A percentile compares a stretch with the other conserved stretches of the same genome.
Evolutionary conservation across 2,888 invertebrate species (phyloP).

Genomic region (Trissonchulus sp.): DNA sequence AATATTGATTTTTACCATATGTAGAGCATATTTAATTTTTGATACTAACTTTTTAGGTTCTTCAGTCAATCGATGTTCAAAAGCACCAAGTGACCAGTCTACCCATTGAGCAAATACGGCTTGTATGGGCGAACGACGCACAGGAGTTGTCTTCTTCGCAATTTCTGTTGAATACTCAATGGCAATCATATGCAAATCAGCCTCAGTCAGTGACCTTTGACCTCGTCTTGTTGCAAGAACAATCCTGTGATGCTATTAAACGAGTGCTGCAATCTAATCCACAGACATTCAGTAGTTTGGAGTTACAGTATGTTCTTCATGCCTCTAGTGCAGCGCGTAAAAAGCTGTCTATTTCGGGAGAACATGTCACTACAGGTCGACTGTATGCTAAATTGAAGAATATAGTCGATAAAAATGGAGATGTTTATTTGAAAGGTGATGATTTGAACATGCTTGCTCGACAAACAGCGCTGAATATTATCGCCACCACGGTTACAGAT

Average conservation of each 20-base stretch:
- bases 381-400: slow-evolving; percentile 16
- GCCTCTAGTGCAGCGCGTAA: background rate
- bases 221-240: background rate
- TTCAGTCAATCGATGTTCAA: too few relatives aligned
- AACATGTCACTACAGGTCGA: background rate
- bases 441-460: slow-evolving; percentile 8
- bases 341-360: background rate
- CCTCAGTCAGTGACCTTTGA: background rate
- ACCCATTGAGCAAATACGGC: slow-evolving; percentile 4
- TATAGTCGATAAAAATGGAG: background rate
- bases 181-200: background rate
- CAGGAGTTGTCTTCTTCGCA: background rate
- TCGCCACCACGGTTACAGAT: slow-evolving; percentile 10
- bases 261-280: background rate
- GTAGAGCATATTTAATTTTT: too few relatives aligned
- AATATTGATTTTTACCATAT: too few relatives aligned
- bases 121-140: background rate
- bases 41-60: too few relatives aligned
- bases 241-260: background rate
- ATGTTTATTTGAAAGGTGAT: background rate
- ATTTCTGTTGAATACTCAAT: background rate
- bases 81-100: background rate
- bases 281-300: background rate
- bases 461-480: background rate
- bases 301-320: background rate